Base-by-base conservation (phyloP, 2,113 vertebrate genomes). In the Procavia capensis region DNA sequence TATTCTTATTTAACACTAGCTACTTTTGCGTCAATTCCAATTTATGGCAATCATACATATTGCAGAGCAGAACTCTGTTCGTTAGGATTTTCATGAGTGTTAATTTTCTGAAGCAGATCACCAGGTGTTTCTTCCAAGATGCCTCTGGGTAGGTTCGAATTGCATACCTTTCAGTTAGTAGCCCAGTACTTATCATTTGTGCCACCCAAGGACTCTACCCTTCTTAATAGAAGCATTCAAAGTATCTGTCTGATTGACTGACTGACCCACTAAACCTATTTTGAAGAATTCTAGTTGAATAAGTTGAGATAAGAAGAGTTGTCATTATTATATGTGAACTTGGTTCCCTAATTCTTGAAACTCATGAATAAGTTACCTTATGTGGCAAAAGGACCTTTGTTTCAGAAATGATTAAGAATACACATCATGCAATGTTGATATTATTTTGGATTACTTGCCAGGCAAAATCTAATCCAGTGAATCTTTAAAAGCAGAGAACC, bases 271-370 rank as follows among this genome's bases (percentile, higher is more conserved):
- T 74, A 74, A 75, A 85, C 27, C 2, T 31, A 66, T 43, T 90
- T 87, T 43, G 83, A 78, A 88, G 41, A 6, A 84, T 36, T 94
- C 88, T 36, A 45, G n/a, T 64, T 91, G 36, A 86, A 85, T 64
- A 76, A 36, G 64, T 10, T 34, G 74, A 72, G 2, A 88, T 16
- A 45, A 25, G 14, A 45, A 25, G n/a, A 64, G 10, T 78, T 88
- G 39, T n/a, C 27, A 76, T 59, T 68, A 59, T 92, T 72, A 43
- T 78, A 83, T 68, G 27, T 84, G 41, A 84, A 92, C 4, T 74
- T 80, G 4, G 17, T 63, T 31, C n/a, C 85, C 20, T 36, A 93
- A 63, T 63, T 19, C 24, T 9, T n/a, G 68, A 41, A 68, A 78
- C 5, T 31, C 64, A 8, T 90, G 61, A 70, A 61, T 39, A 70